phyloP scores from a whole-genome alignment of 2,888 invertebrate genomes.

The Drosophila paramelanica region DNA sequence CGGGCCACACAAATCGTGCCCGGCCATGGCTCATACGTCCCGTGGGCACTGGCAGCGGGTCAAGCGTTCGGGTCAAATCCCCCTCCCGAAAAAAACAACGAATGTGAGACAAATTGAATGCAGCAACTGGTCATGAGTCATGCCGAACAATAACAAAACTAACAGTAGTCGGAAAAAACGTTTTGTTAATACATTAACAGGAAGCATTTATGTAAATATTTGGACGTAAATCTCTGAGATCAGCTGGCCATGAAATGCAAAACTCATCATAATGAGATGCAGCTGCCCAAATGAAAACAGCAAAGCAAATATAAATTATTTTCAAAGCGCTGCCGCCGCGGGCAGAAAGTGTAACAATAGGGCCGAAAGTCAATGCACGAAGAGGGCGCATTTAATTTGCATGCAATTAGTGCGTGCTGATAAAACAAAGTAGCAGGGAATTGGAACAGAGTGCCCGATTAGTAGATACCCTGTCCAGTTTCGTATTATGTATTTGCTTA shows the following conservation, averaged over 20 bases:
- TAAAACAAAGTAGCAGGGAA: slow-evolving; percentile 17
- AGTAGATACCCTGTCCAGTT: not conserved
- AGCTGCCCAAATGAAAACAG: slow-evolving; percentile 46
- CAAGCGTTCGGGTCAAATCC: slow-evolving; percentile 55
- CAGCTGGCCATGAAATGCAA: slow-evolving; percentile 73
- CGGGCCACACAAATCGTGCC: slow-evolving; percentile 65
- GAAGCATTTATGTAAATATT: slow-evolving; percentile 57
- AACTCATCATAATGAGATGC: slow-evolving; percentile 49
- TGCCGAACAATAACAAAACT: not conserved
- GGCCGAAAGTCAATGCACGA: slow-evolving; percentile 49
- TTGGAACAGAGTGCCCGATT: not conserved
- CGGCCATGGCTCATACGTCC: slow-evolving; percentile 53
- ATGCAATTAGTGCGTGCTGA: slow-evolving; percentile 63
- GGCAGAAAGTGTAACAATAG: slow-evolving; percentile 76
- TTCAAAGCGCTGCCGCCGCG: slow-evolving; percentile 30
- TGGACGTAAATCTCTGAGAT: slow-evolving; percentile 33
- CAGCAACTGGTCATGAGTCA: slow-evolving; percentile 20
- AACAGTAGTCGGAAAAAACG: slow-evolving; percentile 45
- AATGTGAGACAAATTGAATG: slow-evolving; percentile 63
- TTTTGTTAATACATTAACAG: slow-evolving; percentile 49
- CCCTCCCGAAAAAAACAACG: slow-evolving; percentile 20
- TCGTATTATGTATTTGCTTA: too few relatives aligned
- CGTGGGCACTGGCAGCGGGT: slow-evolving; percentile 51
- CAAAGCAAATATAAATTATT: slow-evolving; percentile 45
- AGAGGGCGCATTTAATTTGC: slow-evolving; percentile 56